A percentile compares a stretch with the other conserved stretches of the same genome.
These are phyloP conservation scores for Leptinotarsa defecta DNA, from an alignment of 1,140 invertebrate genomes.

Conservation along the genomic window DNA sequence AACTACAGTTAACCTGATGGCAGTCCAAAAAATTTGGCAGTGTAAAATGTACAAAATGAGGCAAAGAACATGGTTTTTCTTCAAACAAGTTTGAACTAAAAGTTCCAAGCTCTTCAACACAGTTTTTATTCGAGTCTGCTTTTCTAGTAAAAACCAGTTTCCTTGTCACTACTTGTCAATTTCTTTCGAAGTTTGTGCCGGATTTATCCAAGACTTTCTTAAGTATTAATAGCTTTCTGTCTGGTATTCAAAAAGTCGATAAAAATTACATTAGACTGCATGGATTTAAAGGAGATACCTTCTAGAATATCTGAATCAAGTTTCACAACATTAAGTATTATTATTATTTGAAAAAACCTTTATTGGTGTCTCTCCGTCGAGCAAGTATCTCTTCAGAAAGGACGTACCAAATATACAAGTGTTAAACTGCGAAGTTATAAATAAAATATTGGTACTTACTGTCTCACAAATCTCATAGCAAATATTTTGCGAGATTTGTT, in stretches of 20 bases:
- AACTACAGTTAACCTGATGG: constrained; percentile 48
- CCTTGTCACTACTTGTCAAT: constrained; percentile 3
- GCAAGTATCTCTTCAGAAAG: too few species aligned
- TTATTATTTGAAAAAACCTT: too few species aligned
- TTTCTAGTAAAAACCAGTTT: background rate
- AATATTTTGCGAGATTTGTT: too few species aligned
- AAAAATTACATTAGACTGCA: constrained; percentile 29
- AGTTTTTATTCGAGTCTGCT: too few species aligned
- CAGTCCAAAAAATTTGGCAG: constrained; percentile 54
- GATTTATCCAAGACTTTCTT: constrained; percentile 9
- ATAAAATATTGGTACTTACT: too few species aligned
- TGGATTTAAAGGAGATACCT: constrained; percentile 29
- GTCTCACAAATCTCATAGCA: too few species aligned
- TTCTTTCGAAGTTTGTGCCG: constrained; percentile 29
- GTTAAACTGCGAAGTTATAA: too few species aligned
- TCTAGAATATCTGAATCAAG: background rate
- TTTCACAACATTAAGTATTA: background rate
- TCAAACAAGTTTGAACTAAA: background rate
- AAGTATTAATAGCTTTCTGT: constrained; percentile 13
- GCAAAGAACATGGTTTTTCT: background rate
- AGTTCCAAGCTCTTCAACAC: too few species aligned
- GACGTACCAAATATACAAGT: too few species aligned
- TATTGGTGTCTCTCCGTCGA: too few species aligned
- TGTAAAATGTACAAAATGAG: constrained; percentile 39
- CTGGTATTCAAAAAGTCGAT: constrained; percentile 22